These are phyloP conservation scores for Darevskia nairensis DNA, from an alignment of 2,797 vertebrate genomes.

Conservation along the genomic window DNA sequence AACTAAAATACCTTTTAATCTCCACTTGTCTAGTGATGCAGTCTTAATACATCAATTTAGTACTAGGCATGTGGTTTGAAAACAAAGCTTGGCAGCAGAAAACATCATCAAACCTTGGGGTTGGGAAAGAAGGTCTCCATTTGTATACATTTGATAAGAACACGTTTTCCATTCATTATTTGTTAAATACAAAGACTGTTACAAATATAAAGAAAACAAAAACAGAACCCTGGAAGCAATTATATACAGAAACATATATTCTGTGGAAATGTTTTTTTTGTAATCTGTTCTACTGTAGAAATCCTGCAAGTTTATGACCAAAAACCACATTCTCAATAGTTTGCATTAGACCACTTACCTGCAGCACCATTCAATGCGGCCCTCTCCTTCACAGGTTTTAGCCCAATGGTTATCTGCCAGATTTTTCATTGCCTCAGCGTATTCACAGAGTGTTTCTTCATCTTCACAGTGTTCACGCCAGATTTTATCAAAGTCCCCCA, in stretches of 20 bases:
- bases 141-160: background rate
- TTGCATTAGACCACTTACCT: conserved; percentile 82
- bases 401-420: conserved; percentile 98
- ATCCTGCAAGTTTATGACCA: background rate
- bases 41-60: background rate
- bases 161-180: background rate
- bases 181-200: background rate
- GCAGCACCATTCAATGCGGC: conserved; percentile 98
- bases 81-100: background rate
- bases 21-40: background rate
- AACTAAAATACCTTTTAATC: background rate
- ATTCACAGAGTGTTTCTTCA: conserved; percentile 95
- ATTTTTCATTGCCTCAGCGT: conserved; percentile 98
- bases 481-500: conserved; percentile 98
- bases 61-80: background rate
- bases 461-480: conserved; percentile 99
- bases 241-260: background rate
- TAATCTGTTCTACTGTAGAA: background rate
- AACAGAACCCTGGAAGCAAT: background rate
- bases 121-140: background rate
- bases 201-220: background rate
- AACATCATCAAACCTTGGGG: background rate
- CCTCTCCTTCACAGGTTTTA: conserved; percentile 93
- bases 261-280: background rate
- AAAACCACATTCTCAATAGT: background rate